Evolutionary conservation across 2,888 invertebrate genomes (phyloP).

Genomic region (Schizaphis graminum): DNA sequence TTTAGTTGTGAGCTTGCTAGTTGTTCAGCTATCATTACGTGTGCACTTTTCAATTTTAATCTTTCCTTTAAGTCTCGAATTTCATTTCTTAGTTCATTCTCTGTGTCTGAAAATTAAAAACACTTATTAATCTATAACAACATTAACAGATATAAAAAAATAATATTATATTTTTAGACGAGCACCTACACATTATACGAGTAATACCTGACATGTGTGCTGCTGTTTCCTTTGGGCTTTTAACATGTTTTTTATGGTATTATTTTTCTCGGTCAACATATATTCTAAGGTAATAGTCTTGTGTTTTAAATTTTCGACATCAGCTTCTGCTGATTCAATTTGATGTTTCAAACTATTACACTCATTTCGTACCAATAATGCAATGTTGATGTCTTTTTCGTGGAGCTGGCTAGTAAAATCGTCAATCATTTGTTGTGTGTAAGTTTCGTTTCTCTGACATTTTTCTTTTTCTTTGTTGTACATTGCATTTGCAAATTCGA

Average conservation of each 20-base stretch:
- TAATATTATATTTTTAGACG: neutral
- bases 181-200: no score
- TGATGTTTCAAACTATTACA: neutral
- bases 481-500: neutral
- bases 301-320: neutral
- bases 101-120: neutral
- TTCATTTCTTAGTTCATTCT: slow-evolving; percentile 1
- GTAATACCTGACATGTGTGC: neutral
- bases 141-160: neutral
- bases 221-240: neutral
- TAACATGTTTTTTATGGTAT: neutral
- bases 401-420: neutral
- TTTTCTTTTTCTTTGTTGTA: slow-evolving; percentile 25
- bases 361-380: neutral
- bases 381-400: neutral
- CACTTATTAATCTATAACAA: neutral
- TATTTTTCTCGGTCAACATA: neutral
- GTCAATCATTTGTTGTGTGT: neutral
- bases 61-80: neutral
- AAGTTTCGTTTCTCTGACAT: neutral
- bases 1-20: neutral
- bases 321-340: neutral
- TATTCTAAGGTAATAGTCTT: neutral
- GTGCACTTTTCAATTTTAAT: slow-evolving; percentile 12
- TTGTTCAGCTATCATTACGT: neutral